Base-by-base conservation (phyloP, 92 coral and sea anemone species). In the Umimayanthus kanabou region DNA sequence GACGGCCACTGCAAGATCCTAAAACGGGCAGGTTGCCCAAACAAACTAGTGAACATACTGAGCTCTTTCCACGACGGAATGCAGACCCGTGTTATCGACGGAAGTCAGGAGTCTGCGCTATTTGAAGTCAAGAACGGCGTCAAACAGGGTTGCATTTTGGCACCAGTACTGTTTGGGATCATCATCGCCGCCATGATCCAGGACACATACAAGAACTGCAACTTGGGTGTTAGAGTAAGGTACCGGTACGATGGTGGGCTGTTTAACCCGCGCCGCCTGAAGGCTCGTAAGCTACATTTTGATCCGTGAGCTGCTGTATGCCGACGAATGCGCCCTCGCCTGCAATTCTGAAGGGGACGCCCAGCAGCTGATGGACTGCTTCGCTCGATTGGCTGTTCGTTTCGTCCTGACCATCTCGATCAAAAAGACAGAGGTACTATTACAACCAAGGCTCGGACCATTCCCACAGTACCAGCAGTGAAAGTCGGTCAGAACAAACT, bases 131-230 rank as follows among this genome's bases (percentile, higher is more conserved):
- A 79, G 82, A 79, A 50, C 25, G 82, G 82, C 82, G 25, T 79
- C 70, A 79, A 79, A 53, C 82, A 79, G 82, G 70, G 69, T 14
- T 30, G 88, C 45, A n/a, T n/a, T n/a, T n/a, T n/a, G n/a, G n/a
- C n/a, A n/a, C n/a, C n/a, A n/a, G n/a, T n/a, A n/a, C n/a, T 85
- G 88, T 85, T 85, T 85, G 88, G 88, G 88, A 73, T 73, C 6
- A 73, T 47, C 82, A 73, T 85, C 82, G 71, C 88, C 72, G 65
- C 88, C 53, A 69, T 70, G 80, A 70, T 84, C 80, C 16, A 64
- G 22, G 80, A 45, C 45, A 71, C 88, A 40, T 73, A 0, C 5
- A 66, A 49, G 88, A 50, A 45, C 64, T 85, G 70, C 82, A 73
- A 25, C 71, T 13, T 49, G 40, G 82, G 69, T 23, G 29, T 85